These are phyloP conservation scores for Gonatopus flavifemur DNA, from an alignment of 1,140 invertebrate species.

Conservation along the genomic window DNA sequence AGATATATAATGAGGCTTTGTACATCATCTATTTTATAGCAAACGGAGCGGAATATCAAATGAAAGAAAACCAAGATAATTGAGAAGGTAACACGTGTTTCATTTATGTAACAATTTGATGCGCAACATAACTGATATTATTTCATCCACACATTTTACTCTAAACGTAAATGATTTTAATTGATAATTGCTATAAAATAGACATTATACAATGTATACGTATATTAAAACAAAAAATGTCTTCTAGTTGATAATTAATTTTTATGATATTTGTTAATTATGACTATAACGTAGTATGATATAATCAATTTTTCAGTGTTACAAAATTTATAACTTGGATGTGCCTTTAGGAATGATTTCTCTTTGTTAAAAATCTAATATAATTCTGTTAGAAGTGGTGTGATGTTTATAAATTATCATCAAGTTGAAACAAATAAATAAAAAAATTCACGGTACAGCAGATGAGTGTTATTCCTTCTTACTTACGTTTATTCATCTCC, in stretches of 20 bases:
- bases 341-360: slow-evolving; percentile 34
- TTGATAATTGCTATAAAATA: slow-evolving; percentile 4
- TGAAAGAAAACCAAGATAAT: slow-evolving; percentile 7
- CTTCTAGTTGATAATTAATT: slow-evolving; percentile 23
- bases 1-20: slow-evolving; percentile 32
- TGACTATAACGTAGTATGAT: slow-evolving; percentile 21
- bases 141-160: too few species aligned
- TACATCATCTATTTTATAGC: slow-evolving; percentile 24
- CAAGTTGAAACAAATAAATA: slow-evolving; percentile 25
- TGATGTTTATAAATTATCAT: slow-evolving; percentile 32
- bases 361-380: slow-evolving; percentile 32
- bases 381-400: slow-evolving; percentile 32
- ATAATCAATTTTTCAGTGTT: slow-evolving; percentile 30
- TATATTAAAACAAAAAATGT: slow-evolving; percentile 24
- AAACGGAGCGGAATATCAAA: slow-evolving; percentile 9
- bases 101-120: slow-evolving; percentile 11
- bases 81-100: slow-evolving; percentile 3
- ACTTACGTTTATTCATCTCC: too few species aligned
- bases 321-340: slow-evolving; percentile 32
- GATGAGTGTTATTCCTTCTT: background rate
- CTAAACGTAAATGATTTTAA: slow-evolving; percentile 6
- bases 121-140: background rate
- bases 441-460: background rate
- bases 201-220: slow-evolving; percentile 1
- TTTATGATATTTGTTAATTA: slow-evolving; percentile 28